Conservation (phyloP, 2,113 vertebrate species). For the Pelmatolapia mariae region DNA sequence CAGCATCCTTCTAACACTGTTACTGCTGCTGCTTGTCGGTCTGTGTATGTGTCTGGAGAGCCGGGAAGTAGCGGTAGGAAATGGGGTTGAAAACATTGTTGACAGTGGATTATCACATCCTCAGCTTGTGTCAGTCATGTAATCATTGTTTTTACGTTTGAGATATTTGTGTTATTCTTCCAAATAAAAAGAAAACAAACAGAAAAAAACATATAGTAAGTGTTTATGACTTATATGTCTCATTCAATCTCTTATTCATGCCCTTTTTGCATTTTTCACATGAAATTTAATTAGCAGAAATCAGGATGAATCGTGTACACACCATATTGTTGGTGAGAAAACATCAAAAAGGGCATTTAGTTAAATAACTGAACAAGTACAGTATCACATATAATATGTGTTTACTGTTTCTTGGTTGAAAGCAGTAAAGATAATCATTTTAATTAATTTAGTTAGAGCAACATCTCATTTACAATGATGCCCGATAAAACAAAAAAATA, state of each 20-base stretch:
- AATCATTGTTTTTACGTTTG: background rate
- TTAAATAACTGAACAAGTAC: background rate
- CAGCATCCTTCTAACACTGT: background rate
- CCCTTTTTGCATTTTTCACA: background rate
- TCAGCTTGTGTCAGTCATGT: background rate
- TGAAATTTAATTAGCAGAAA: background rate
- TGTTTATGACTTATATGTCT: background rate
- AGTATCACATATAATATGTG: background rate
- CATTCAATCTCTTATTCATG: rapidly evolving
- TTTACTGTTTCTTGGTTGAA: background rate
- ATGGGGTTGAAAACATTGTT: background rate
- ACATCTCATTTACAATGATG: background rate
- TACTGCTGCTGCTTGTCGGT: background rate
- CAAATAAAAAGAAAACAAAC: background rate
- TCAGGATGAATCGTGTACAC: background rate
- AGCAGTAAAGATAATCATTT: background rate
- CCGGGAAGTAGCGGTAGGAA: background rate
- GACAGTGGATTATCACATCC: background rate
- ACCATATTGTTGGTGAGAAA: background rate
- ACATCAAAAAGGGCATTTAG: background rate
- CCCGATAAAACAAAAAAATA: background rate
- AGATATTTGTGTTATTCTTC: background rate
- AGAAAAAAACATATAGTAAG: background rate
- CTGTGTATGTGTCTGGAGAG: background rate
- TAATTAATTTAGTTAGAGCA: background rate